phyloP scores from a whole-genome alignment of 2,888 invertebrate genomes.

The Leucoma salicis region DNA sequence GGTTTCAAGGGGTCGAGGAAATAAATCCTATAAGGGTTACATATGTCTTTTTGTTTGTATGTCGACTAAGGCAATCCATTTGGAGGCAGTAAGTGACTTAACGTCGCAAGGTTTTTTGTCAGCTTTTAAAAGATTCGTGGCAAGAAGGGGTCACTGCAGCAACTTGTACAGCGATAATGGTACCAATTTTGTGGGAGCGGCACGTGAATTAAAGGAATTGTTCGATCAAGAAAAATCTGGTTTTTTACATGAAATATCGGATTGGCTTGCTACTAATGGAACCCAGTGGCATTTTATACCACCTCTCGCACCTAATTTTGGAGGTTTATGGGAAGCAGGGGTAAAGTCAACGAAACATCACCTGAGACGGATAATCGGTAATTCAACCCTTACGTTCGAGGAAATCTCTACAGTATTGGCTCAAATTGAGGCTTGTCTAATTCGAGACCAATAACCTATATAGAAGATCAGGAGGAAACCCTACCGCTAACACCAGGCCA shows the following conservation, averaged over 20 bases:
- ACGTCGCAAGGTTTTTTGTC: neutral
- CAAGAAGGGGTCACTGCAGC: neutral
- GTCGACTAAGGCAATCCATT: conserved; percentile 2
- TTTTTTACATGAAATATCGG: neutral
- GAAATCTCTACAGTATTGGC: neutral
- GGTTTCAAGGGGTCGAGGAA: neutral
- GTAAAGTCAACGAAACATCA: neutral
- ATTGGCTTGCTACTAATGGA: conserved; percentile 8
- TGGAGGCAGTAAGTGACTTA: conserved; percentile 1
- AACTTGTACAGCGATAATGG: conserved; percentile 4
- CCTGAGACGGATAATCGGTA: neutral
- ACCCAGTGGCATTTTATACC: conserved; percentile 18
- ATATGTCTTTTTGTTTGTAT: conserved; percentile 4
- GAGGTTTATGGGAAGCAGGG: conserved; percentile 14
- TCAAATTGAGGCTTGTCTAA: conserved; percentile 1
- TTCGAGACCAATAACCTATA: neutral
- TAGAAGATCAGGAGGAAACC: neutral
- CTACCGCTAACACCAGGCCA: neutral
- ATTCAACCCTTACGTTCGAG: neutral
- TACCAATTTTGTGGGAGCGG: conserved; percentile 2
- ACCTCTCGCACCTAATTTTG: conserved; percentile 19
- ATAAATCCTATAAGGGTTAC: conserved; percentile 1
- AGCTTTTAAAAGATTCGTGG: conserved; percentile 2
- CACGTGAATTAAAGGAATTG: neutral
- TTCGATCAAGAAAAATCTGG: neutral